These are phyloP conservation scores for Atherinomorus stipes DNA, from an alignment of 2,113 vertebrate genomes.

Conservation along the genomic window DNA sequence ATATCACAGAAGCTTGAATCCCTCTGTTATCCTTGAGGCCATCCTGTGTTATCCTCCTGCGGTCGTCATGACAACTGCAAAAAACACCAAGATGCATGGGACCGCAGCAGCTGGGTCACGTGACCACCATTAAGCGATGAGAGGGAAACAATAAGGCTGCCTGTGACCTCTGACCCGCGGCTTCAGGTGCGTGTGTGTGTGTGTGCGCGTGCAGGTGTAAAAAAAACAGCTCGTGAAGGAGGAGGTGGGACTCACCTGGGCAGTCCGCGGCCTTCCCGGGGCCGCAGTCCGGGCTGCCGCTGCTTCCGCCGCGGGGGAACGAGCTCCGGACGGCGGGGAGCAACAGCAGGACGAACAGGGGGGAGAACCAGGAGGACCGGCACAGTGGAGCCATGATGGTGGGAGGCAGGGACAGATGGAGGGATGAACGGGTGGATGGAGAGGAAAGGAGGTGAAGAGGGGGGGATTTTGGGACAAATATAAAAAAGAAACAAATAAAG, in stretches of 20 bases:
- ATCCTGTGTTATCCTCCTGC: neutral
- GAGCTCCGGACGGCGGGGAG: slow-evolving; percentile 77
- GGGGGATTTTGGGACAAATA: no score
- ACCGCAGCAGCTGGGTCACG: slow-evolving; percentile 6
- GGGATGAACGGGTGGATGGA: neutral
- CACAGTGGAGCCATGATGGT: slow-evolving; percentile 63
- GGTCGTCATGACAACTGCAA: slow-evolving; percentile 41
- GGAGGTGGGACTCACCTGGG: slow-evolving; percentile 76
- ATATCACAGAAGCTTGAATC: neutral
- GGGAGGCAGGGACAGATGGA: neutral
- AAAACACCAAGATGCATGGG: neutral
- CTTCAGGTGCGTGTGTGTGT: neutral
- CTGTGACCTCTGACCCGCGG: slow-evolving; percentile 36
- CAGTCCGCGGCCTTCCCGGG: slow-evolving; percentile 80
- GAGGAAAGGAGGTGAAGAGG: neutral
- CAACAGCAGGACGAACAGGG: slow-evolving; percentile 73
- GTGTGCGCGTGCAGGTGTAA: neutral
- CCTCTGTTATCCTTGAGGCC: neutral
- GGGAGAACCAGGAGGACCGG: slow-evolving; percentile 60
- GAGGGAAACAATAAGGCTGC: neutral
- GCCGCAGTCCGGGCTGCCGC: slow-evolving; percentile 74
- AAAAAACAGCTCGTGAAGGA: neutral
- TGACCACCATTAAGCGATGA: neutral
- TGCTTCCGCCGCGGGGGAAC: slow-evolving; percentile 76
- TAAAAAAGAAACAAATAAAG: neutral